Percentiles rank a stretch among this genome's conserved stretches.
Conservation (phyloP, 2,888 invertebrate genomes). For the Nemotelus nigrinus region DNA sequence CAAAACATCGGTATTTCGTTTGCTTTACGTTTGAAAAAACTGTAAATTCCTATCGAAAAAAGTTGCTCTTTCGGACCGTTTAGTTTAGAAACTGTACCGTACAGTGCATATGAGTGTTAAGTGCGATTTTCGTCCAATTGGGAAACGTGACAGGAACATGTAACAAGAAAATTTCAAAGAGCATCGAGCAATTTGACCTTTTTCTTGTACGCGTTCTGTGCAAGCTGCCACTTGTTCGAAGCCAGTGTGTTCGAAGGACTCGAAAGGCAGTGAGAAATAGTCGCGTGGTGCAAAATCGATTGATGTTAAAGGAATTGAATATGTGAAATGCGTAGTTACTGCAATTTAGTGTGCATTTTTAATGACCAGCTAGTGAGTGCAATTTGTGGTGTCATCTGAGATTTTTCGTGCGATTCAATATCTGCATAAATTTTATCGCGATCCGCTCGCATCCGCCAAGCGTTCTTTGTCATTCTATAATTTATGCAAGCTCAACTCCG, state of each 20-base stretch:
- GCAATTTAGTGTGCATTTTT: constrained; percentile 15
- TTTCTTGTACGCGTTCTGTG: neutral
- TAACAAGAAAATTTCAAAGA: neutral
- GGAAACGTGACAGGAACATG: constrained; percentile 1
- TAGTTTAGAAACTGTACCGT: neutral
- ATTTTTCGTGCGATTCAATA: neutral
- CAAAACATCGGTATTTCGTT: neutral
- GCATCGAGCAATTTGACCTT: constrained; percentile 11
- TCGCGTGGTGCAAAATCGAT: constrained; percentile 27
- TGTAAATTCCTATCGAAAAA: neutral
- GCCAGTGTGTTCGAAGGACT: neutral
- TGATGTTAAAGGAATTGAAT: constrained; percentile 6
- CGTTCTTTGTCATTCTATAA: neutral
- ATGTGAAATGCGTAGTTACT: constrained; percentile 22
- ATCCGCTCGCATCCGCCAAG: constrained; percentile 11
- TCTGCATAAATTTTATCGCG: too few species aligned
- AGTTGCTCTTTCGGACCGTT: too few species aligned
- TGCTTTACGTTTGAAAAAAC: neutral
- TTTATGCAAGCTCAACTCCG: constrained; percentile 21
- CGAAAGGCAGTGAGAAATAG: neutral
- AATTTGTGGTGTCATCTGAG: neutral
- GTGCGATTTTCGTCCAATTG: neutral
- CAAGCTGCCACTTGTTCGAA: constrained; percentile 24
- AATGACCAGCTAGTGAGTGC: neutral
- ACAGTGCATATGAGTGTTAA: neutral